phyloP scores from a whole-genome alignment of 2,888 invertebrate genomes.

The Ashinkailepas kermadecensis region DNA sequence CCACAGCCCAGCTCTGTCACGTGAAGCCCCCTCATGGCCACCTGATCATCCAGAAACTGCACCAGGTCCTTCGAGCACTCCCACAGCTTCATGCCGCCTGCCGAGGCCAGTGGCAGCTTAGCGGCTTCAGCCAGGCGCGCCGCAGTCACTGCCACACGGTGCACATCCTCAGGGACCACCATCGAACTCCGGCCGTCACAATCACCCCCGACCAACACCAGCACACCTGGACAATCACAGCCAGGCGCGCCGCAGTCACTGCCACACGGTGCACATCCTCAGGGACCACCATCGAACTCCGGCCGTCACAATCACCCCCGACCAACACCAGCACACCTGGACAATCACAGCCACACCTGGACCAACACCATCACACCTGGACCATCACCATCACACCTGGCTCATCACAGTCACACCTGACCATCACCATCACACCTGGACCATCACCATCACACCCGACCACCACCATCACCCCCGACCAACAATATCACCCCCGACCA shows the following conservation, averaged over 20 bases:
- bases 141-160: neutral
- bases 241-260: neutral
- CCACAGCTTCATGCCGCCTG: slow-evolving; percentile 93
- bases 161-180: neutral
- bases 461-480: too few relatives aligned
- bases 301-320: too few relatives aligned
- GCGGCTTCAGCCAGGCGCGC: neutral
- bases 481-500: too few relatives aligned
- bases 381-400: too few relatives aligned
- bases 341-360: too few relatives aligned
- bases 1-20: slow-evolving; percentile 80
- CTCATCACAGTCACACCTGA: too few relatives aligned
- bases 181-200: neutral
- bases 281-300: neutral
- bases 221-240: neutral
- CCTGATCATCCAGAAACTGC: slow-evolving; percentile 52
- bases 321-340: too few relatives aligned
- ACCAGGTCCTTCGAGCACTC: slow-evolving; percentile 81
- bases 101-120: slow-evolving; percentile 35
- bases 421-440: too few relatives aligned
- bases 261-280: neutral
- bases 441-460: too few relatives aligned
- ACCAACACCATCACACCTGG: too few relatives aligned
- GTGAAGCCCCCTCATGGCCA: neutral
- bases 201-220: too few relatives aligned